Percentiles rank a stretch among this genome's conserved stretches.
Conservation (phyloP, 2,113 vertebrate species). For the Patagioenas fasciata region DNA sequence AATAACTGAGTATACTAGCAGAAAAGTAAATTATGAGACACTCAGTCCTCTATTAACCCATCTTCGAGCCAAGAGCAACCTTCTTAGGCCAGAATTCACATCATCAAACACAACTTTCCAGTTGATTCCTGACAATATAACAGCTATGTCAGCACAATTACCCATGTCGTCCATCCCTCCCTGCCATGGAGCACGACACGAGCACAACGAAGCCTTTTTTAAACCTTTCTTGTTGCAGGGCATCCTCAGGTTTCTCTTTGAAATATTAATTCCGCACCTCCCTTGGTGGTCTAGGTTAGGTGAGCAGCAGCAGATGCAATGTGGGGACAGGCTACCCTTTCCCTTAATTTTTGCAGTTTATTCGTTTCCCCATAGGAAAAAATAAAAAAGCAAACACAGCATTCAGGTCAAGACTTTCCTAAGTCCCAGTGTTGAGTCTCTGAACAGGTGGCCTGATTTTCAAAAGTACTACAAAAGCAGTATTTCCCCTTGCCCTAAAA, state of each 20-base stretch:
- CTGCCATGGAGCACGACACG: neutral
- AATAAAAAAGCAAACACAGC: neutral
- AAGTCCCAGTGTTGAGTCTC: neutral
- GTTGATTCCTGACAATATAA: neutral
- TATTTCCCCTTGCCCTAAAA: neutral
- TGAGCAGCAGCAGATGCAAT: neutral
- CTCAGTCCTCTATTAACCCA: neutral
- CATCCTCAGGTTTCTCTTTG: neutral
- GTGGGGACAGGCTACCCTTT: neutral
- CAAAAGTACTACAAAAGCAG: neutral
- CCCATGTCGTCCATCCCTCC: neutral
- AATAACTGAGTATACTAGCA: neutral
- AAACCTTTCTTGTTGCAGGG: neutral
- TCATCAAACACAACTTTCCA: neutral
- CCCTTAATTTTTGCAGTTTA: neutral
- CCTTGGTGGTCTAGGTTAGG: neutral
- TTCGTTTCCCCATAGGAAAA: neutral
- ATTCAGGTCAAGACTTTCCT: constrained; percentile 3
- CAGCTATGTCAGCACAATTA: neutral
- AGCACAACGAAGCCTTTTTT: neutral
- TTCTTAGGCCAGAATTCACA: neutral
- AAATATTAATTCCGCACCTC: neutral
- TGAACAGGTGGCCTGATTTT: neutral
- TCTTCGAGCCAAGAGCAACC: neutral
- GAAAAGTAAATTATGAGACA: neutral